Conservation (phyloP, 2,888 invertebrate species). For the Drosophila cognata region DNA sequence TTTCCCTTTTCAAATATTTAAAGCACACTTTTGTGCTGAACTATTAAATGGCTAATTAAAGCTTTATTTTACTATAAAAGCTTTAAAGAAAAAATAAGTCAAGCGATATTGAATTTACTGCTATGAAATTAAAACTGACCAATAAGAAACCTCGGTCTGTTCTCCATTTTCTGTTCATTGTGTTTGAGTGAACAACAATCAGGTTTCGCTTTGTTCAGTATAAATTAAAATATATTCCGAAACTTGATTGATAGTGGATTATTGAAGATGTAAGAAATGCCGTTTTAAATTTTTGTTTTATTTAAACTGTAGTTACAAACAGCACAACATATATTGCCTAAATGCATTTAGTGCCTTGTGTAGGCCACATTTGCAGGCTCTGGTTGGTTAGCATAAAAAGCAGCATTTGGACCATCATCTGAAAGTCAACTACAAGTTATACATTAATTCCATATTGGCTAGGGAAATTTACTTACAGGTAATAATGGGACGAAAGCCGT, state of each 20-base stretch:
- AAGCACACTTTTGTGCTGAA: slow-evolving; percentile 66
- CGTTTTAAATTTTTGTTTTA: slow-evolving; percentile 5
- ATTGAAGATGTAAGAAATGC: neutral
- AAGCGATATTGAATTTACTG: slow-evolving; percentile 10
- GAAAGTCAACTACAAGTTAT: slow-evolving; percentile 13
- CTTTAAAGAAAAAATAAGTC: slow-evolving; percentile 32
- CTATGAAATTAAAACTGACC: slow-evolving; percentile 28
- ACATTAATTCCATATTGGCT: neutral
- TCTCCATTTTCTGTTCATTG: slow-evolving; percentile 43
- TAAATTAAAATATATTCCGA: neutral
- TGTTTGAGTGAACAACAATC: neutral
- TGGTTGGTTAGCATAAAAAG: slow-evolving; percentile 62
- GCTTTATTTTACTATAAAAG: slow-evolving; percentile 52
- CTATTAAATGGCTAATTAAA: slow-evolving; percentile 27
- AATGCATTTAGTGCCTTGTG: slow-evolving; percentile 51
- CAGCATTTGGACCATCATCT: slow-evolving; percentile 78
- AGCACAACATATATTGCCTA: neutral
- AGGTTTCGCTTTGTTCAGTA: neutral
- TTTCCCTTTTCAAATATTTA: slow-evolving; percentile 2
- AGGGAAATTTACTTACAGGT: slow-evolving; percentile 72
- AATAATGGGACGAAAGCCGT: slow-evolving; percentile 80
- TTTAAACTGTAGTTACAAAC: neutral
- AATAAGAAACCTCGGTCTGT: slow-evolving; percentile 24
- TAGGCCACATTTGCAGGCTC: slow-evolving; percentile 69
- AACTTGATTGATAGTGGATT: neutral